Evolutionary conservation across 2,797 vertebrate genomes (phyloP).

Genomic region (Aldrovandia affinis): DNA sequence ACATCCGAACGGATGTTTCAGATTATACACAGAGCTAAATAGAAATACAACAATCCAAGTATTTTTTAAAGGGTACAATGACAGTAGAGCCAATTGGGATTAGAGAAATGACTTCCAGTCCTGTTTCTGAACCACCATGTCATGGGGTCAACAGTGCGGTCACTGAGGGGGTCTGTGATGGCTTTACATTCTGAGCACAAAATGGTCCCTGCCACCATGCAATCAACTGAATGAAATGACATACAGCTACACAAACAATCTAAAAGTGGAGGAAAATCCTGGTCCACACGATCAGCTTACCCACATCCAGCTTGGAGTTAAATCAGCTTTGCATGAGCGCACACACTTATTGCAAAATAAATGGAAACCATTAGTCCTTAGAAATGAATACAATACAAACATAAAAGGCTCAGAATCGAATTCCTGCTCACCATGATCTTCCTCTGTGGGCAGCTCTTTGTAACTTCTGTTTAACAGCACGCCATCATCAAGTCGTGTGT

Average conservation of each 20-base stretch:
- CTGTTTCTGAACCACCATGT: background rate
- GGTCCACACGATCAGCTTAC: background rate
- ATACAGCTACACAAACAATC: background rate
- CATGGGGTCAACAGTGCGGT: background rate
- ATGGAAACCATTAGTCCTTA: background rate
- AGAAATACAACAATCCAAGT: background rate
- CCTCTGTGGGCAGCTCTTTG: background rate
- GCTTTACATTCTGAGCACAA: background rate
- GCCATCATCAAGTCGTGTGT: background rate
- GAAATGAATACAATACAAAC: background rate
- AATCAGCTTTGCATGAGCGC: background rate
- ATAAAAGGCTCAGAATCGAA: background rate
- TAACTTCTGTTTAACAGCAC: background rate
- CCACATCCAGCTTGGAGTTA: background rate
- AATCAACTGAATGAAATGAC: background rate
- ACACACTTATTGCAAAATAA: background rate
- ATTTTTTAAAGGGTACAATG: background rate
- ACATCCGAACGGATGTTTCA: background rate
- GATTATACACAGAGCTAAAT: background rate
- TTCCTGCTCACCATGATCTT: background rate
- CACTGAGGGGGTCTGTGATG: background rate
- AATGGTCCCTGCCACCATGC: too few species aligned
- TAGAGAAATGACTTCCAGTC: background rate
- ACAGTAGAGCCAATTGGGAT: background rate
- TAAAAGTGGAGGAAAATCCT: background rate